Percentiles rank a stretch among this genome's conserved stretches.
Conservation (phyloP, 2,888 invertebrate genomes). For the Dorcus parallelipipedus region DNA sequence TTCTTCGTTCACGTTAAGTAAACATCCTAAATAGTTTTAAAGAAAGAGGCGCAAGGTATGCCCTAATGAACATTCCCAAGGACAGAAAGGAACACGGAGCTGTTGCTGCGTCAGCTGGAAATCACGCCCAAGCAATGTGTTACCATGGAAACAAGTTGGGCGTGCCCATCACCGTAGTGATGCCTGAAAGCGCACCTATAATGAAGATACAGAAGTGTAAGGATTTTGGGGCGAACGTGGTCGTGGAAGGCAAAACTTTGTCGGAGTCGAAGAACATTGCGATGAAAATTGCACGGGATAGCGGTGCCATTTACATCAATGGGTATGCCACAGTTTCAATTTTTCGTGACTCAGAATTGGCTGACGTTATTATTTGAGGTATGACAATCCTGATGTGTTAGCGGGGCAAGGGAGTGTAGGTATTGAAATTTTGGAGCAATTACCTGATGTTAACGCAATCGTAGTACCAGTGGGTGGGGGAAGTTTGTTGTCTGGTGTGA, state of each 20-base stretch:
- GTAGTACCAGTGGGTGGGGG: constrained; percentile 87
- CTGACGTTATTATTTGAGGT: constrained; percentile 39
- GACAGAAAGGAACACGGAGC: constrained; percentile 44
- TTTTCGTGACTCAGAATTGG: background rate
- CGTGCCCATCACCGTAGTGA: constrained; percentile 51
- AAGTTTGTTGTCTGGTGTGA: constrained; percentile 82
- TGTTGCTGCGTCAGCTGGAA: constrained; percentile 50
- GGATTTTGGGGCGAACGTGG: constrained; percentile 62
- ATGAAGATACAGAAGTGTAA: constrained; percentile 65
- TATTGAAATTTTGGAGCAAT: constrained; percentile 83
- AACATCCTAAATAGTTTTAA: constrained; percentile 6
- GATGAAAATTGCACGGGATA: constrained; percentile 66
- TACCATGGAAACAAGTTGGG: constrained; percentile 49
- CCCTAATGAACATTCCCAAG: constrained; percentile 40
- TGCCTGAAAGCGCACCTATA: constrained; percentile 52
- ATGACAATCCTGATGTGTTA: constrained; percentile 87
- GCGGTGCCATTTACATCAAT: constrained; percentile 74
- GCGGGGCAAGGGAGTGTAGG: constrained; percentile 90
- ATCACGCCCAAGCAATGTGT: constrained; percentile 50
- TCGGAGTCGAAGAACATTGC: constrained; percentile 68
- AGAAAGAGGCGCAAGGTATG: constrained; percentile 39
- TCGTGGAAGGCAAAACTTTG: constrained; percentile 61
- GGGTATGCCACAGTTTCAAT: constrained; percentile 54
- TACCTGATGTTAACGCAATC: constrained; percentile 78
- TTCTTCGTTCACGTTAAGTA: background rate